Base-by-base conservation (phyloP, 1,140 invertebrate genomes). In the Stegodyphus mimosarum region DNA sequence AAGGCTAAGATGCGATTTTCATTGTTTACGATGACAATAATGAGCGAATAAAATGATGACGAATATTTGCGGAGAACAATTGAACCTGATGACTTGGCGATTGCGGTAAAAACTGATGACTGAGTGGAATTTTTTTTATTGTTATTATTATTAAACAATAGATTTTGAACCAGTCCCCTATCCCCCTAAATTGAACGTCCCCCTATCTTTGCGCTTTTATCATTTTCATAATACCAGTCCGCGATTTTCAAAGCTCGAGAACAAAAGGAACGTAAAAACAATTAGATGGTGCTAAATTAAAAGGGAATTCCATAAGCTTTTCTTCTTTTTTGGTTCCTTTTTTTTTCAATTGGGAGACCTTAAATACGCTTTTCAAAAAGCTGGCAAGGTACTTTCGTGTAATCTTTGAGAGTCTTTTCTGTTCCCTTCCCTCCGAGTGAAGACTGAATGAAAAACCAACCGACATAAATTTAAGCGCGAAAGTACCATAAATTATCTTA, bases 71-170 rank as follows among this genome's bases (percentile, higher is more conserved):
- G 33, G 70, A 84, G 81, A 84, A 84, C 81, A 84, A 84, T 84
- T 70, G 73, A 84, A 84, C 51, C 50, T 84, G 81, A 84, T 84
- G 81, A 84, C 72, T 84, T 84, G 64, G 81, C 81, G 81, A 84
- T 84, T 84, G 72, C 72, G 72, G 81, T 84, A 84, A 84, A 84
- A 84, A 84, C 81, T 84, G 81, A 84, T 84, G 81, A 84, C 81
- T 60, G 64, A 55, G 81, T 84, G 64, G 73, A 84, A 84, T 69
- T 84, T 70, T n/a, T 83, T 84, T 84, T 84, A 69, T 84, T 84
- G 72, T 84, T 84, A 84, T 84, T 84, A 84, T 84, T 84, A 76
- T 76, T 84, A 84, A 84, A 84, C 81, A 84, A 84, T 84, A 76
- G 81, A 84, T 75, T 84, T 84, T 84, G 81, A 84, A 84, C 73